Base-by-base conservation (phyloP, 1,140 invertebrate genomes). In the Drosophila hydei region DNA sequence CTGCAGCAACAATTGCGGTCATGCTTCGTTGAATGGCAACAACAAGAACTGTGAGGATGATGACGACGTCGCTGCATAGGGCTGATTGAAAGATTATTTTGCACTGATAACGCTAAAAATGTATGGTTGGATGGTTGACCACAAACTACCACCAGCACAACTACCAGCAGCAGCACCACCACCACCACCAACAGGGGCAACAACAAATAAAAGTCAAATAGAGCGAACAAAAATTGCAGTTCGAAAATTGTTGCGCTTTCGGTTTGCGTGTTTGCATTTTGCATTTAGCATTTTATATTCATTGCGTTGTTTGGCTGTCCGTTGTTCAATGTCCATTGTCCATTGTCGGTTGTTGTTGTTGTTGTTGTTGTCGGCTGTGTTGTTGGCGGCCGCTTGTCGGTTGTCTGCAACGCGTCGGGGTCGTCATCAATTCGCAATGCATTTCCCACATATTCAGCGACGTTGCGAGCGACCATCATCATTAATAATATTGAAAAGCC, bases 401-500 rank as follows among this genome's bases (percentile, higher is more conserved):
- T 56, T 38, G 27, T 67, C 61, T 52, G 54, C 42, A 52, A 19
- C 16, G 25, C 33, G 18, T 63, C 51, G 48, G 64, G 64, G 65
- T 65, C 71, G 60, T 81, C 78, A 79, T 79, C 77, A 80, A 80
- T 80, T 80, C 77, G 77, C 77, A 78, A 84, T 84, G 81, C 83
- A 87, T 87, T 87, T 87, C 81, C 81, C 81, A 87, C 81, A 83
- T 83, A 75, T 78, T 61, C 72, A 75, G 61, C 64, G 56, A 60
- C 55, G 12, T 51, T 38, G 56, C 72, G 23, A 64, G 67, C 77
- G 78, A 83, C 79, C 84, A 88, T 89, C 83, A 88, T 88, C 83
- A 88, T 88, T 88, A 88, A 88, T 88, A 88, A 88, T 88, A 88
- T 88, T 88, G 83, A 88, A 87, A 88, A 88, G 83, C 83, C 83